These are phyloP conservation scores for Rhabdophis nuchalis DNA, from an alignment of 2,797 vertebrate species.

Conservation along the genomic window DNA sequence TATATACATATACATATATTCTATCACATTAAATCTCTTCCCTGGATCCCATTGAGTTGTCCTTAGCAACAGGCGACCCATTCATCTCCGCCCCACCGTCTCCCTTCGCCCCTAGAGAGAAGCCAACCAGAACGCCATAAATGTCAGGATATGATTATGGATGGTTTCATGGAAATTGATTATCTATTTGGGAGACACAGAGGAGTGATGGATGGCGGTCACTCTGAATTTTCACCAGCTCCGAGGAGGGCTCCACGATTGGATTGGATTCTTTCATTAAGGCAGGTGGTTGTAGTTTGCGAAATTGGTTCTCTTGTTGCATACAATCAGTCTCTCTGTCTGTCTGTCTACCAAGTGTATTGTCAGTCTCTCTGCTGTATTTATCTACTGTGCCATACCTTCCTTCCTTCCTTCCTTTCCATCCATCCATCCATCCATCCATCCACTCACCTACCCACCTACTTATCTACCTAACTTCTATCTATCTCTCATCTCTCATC, in stretches of 20 bases:
- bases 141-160: conserved; percentile 89
- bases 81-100: conserved; percentile 85
- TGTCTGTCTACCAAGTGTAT: not conserved
- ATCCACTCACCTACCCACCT: not conserved
- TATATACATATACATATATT: not conserved
- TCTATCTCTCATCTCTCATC: no score
- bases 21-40: conserved; percentile 63
- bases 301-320: conserved; percentile 11
- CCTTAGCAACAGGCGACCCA: conserved; percentile 78
- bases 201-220: conserved; percentile 74
- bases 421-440: not conserved
- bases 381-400: not conserved
- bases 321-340: not conserved
- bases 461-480: no score
- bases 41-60: conserved; percentile 73
- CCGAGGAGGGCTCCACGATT: conserved; percentile 66
- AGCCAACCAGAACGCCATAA: conserved; percentile 90
- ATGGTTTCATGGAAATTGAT: conserved; percentile 94
- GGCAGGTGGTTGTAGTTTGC: conserved; percentile 32
- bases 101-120: conserved; percentile 85
- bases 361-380: not conserved
- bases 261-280: conserved; percentile 62
- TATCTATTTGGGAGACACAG: conserved; percentile 78
- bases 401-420: no score
- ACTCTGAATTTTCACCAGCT: conserved; percentile 66